Percentiles rank a stretch among this genome's conserved stretches.
Evolutionary conservation across 2,888 invertebrate species (phyloP).

Genomic region (Julus scandinavius): DNA sequence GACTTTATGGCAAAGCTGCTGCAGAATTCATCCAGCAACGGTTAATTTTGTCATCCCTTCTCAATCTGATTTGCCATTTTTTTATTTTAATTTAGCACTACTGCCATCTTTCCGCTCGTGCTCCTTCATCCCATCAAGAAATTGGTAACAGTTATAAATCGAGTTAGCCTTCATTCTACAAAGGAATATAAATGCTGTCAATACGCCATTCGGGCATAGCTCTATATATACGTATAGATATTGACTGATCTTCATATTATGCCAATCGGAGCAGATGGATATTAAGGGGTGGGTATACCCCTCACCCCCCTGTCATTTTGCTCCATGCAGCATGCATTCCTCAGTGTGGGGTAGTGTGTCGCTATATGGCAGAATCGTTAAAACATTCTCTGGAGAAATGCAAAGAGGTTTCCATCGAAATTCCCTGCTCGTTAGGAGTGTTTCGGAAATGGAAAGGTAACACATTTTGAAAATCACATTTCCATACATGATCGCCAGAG

Average conservation of each 20-base stretch:
- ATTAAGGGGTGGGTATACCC: background rate
- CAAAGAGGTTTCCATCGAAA: constrained; percentile 50
- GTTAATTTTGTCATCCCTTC: background rate
- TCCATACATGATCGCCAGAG: constrained; percentile 48
- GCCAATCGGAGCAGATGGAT: background rate
- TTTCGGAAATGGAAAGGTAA: constrained; percentile 45
- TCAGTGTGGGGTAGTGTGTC: background rate
- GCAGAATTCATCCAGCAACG: background rate
- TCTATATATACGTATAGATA: constrained; percentile 7
- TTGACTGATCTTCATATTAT: constrained; percentile 45
- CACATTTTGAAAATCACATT: constrained; percentile 49
- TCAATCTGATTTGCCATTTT: background rate
- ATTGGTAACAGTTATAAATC: constrained; percentile 10
- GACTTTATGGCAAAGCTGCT: background rate
- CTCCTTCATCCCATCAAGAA: background rate
- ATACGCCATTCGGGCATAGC: constrained; percentile 8
- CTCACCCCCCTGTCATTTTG: background rate
- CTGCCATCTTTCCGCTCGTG: background rate
- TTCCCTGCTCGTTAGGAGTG: constrained; percentile 46
- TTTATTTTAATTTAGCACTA: background rate
- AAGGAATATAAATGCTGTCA: constrained; percentile 33
- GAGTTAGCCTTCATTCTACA: constrained; percentile 18
- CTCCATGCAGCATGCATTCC: background rate
- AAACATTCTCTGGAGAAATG: constrained; percentile 49
- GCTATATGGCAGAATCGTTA: constrained; percentile 2